These are phyloP conservation scores for Branchinecta lynchi DNA, from an alignment of 1,140 invertebrate genomes.

Conservation along the genomic window DNA sequence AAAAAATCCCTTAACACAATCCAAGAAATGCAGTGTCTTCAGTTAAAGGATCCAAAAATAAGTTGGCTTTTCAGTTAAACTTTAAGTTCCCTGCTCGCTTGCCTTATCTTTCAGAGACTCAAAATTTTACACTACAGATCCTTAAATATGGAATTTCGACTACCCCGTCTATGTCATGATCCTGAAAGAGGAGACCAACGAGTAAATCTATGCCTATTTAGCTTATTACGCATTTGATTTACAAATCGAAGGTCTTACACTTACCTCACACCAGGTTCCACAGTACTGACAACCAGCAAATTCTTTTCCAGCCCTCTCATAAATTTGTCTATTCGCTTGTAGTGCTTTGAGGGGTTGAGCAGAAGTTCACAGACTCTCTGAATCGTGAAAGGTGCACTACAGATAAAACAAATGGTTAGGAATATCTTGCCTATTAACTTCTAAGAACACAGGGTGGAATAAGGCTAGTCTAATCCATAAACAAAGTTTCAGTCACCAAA, in stretches of 20 bases:
- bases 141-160: no score
- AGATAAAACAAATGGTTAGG: slow-evolving; percentile 33
- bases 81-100: no score
- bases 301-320: slow-evolving; percentile 89
- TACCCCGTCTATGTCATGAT: no score
- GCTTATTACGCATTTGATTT: no score
- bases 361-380: slow-evolving; percentile 88
- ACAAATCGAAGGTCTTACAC: not conserved
- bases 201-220: no score
- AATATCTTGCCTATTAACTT: not conserved
- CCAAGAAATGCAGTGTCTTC: no score
- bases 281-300: slow-evolving; percentile 83
- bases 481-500: not conserved
- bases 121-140: no score
- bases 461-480: not conserved
- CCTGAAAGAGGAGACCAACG: no score
- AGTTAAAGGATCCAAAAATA: no score
- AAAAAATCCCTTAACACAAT: no score
- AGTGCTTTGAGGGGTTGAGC: slow-evolving; percentile 77
- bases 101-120: no score
- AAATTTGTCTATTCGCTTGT: slow-evolving; percentile 88
- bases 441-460: not conserved
- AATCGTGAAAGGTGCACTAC: slow-evolving; percentile 86
- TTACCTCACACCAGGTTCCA: slow-evolving; percentile 55
- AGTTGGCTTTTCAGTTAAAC: no score